Evolutionary conservation across 1,140 invertebrate genomes (phyloP), one percentile per base, ranked within the genome.

Genomic region (Coelopa frigida): DNA sequence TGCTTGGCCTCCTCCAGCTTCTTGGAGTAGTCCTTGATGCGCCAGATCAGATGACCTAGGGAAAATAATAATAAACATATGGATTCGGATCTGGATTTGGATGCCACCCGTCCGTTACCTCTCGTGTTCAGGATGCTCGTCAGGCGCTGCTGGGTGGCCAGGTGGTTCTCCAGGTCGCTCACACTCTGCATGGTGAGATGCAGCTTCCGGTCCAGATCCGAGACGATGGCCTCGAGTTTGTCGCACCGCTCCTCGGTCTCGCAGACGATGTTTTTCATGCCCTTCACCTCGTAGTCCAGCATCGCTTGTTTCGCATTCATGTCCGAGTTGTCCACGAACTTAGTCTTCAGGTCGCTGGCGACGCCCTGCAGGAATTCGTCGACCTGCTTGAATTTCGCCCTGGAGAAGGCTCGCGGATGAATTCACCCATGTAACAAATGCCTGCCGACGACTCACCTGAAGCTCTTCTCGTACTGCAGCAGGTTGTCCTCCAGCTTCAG

Each of bases 1-100:
- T 80, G 76, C 48, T 78, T 81, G 0, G 82, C 78, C 15, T 78
- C 77, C 22, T 76, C 76, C 70, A 86, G 74, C 52, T 83, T 79
- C 11, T 76, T 69, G 2, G 74, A 61, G 51, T 80, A 82, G 39
- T 79, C 73, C 50, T 78, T 76, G 48, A 86, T 81, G 52, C 78
- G 73, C 82, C 83, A 86, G 23, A 85, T 70, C 5, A 84, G 58
- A 24, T 78, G 75, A 8, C 82, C 82, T 68, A 5, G 5, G 24
- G n/a, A 31, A n/a, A 3, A 26, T 10, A 32, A 17, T 8, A 18
- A 20, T 4, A 5, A 42, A 6, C 31, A 14, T 15, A 17, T 15
- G 5, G 32, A 21, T n/a, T n/a, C n/a, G n/a, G n/a, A n/a, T n/a
- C n/a, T n/a, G n/a, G n/a, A n/a, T n/a, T n/a, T n/a, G n/a, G n/a